These are phyloP conservation scores for Buceros bicornis DNA, from an alignment of 2,797 vertebrate genomes.

Conservation along the genomic window DNA sequence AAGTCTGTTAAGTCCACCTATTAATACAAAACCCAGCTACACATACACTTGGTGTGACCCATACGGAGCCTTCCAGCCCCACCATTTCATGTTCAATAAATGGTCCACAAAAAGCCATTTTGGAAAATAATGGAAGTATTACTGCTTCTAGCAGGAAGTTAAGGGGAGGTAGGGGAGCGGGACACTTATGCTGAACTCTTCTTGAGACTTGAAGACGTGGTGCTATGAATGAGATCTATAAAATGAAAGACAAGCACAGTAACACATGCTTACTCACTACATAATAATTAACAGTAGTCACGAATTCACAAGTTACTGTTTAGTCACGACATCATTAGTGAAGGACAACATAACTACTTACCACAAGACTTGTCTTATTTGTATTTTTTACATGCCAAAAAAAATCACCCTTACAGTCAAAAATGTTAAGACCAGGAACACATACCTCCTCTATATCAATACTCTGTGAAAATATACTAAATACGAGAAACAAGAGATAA, in stretches of 20 bases:
- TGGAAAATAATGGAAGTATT: background rate
- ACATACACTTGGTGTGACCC: background rate
- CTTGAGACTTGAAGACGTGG: background rate
- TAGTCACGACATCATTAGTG: background rate
- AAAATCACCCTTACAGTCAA: background rate
- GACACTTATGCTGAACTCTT: background rate
- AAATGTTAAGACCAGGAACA: background rate
- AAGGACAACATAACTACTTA: background rate
- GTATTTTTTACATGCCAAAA: background rate
- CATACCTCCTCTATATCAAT: background rate
- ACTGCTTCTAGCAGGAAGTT: background rate
- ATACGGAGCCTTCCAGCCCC: background rate
- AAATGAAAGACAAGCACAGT: background rate
- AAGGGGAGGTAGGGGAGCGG: background rate
- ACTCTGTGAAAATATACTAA: background rate
- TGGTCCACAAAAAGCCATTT: background rate
- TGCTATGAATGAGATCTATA: background rate
- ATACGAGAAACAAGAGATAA: background rate
- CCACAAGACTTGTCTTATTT: background rate
- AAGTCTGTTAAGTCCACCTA: background rate
- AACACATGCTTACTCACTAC: background rate
- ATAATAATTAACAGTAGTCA: slow-evolving; percentile 9
- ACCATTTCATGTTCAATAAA: background rate
- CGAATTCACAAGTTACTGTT: slow-evolving; percentile 2
- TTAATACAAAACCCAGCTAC: background rate